Evolutionary conservation across 2,797 vertebrate species (phyloP), one percentile per base, ranked within the genome.

Genomic region (Heliangelus exortis): DNA sequence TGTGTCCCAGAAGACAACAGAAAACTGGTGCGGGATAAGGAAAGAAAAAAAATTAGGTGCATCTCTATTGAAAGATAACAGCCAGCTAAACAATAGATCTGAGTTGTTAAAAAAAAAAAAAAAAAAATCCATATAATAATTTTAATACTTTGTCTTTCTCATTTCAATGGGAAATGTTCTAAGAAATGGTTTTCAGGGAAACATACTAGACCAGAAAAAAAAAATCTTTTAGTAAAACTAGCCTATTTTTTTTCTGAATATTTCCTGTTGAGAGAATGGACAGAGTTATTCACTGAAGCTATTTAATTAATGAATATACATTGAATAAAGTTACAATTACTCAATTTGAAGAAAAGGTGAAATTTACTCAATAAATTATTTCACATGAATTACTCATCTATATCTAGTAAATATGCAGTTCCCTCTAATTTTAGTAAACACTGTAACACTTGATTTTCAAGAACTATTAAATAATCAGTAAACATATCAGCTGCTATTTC

Each of bases 301-400:
- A 45, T 79, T 94, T 83, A 79, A 59, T 86, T 90, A 95, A 86
- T 78, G 51, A 91, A 84, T 25, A 91, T 67, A 90, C 87, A 94
- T 92, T 84, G 34, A 92, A 88, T 51, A 81, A 95, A 82, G 92
- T 76, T 76, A 36, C 57, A 93, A 89, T 82, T 93, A 69, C 43
- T 67, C 61, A 87, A 62, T 85, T 85, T 92, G 65, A 59, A 39
- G 61, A 93, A 76, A 63, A 94, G 26, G 45, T 83, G 33, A 89
- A 94, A 95, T 80, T 91, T n/a, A 43, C 13, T 68, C 92, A 88
- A 95, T 93, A 93, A 76, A 92, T 93, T 41, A 87, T 82, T 90
- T 84, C 5, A 18, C 76, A 87, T 96, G 65, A 95, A 96, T 96
- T 90, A 95, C 95, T 95, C 53, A 96, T 93, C 34, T 55, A 15